phyloP scores from a whole-genome alignment of 30 jellyfish, hydroid and myxozoan species.

The Hydractinia echinata region DNA sequence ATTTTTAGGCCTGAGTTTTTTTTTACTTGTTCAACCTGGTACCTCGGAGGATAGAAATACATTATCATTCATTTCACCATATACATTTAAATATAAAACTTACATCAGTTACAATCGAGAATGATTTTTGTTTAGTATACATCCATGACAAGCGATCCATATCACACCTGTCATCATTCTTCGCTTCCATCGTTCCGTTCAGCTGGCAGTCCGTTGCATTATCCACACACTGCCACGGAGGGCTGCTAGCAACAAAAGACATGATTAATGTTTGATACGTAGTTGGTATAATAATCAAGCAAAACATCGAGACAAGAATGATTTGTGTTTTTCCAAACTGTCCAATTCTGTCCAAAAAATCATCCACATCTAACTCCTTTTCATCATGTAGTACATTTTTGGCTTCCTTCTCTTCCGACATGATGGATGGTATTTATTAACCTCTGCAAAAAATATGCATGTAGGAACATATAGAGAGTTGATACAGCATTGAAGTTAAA shows the following conservation, averaged over 20 bases:
- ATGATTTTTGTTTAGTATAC: constrained; percentile 48
- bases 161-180: constrained; percentile 10
- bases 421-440: too few species aligned
- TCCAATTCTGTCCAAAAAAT: constrained; percentile 52
- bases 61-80: too few species aligned
- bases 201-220: not conserved
- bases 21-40: too few species aligned
- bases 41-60: too few species aligned
- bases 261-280: constrained; percentile 67
- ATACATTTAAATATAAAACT: not conserved
- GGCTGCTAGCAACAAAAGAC: constrained; percentile 66
- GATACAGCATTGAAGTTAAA: too few species aligned
- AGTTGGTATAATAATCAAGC: constrained; percentile 63
- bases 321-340: constrained; percentile 63
- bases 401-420: too few species aligned
- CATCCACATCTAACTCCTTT: constrained; percentile 54
- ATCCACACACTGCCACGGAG: constrained; percentile 65
- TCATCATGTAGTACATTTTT: too few species aligned
- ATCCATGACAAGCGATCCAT: constrained; percentile 72
- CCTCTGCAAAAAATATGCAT: too few species aligned
- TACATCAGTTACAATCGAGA: constrained; percentile 88
- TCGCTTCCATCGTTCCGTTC: not conserved
- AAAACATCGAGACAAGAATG: constrained; percentile 48
- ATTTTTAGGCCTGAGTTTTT: too few species aligned
- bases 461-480: too few species aligned